Conservation (phyloP, 2,113 vertebrate species). For the Paralichthys olivaceus region DNA sequence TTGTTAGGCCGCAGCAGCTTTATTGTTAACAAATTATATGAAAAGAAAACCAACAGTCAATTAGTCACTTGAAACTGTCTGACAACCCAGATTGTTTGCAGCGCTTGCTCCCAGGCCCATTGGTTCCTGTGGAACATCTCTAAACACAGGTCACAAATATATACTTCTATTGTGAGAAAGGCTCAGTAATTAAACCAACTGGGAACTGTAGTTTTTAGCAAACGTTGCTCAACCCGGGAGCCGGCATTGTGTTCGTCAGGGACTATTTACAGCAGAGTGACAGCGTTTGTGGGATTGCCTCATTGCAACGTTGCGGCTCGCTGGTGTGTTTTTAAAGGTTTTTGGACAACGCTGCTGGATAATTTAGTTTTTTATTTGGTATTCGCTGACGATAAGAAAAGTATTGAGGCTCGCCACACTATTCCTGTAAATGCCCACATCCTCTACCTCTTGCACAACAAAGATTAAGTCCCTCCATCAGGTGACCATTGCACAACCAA, state of each 20-base stretch:
- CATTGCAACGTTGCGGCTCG: neutral
- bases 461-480: slow-evolving; percentile 15
- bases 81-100: neutral
- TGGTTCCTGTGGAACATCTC: neutral
- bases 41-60: neutral
- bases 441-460: slow-evolving; percentile 23
- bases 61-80: neutral
- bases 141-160: neutral
- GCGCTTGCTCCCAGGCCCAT: neutral
- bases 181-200: neutral
- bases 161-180: neutral
- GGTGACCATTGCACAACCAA: slow-evolving; percentile 5
- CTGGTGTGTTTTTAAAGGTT: slow-evolving; percentile 19
- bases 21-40: too few relatives aligned
- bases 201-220: neutral
- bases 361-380: slow-evolving; percentile 2
- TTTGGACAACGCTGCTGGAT: neutral
- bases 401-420: neutral
- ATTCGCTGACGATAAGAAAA: slow-evolving; percentile 13
- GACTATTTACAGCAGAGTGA: slow-evolving; percentile 13
- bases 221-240: neutral
- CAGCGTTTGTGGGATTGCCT: neutral
- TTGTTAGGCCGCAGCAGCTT: too few relatives aligned
- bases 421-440: slow-evolving; percentile 2
- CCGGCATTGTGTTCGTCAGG: neutral